Evolutionary conservation across 2,888 invertebrate species (phyloP).

Genomic region (Anoncus sp.): DNA sequence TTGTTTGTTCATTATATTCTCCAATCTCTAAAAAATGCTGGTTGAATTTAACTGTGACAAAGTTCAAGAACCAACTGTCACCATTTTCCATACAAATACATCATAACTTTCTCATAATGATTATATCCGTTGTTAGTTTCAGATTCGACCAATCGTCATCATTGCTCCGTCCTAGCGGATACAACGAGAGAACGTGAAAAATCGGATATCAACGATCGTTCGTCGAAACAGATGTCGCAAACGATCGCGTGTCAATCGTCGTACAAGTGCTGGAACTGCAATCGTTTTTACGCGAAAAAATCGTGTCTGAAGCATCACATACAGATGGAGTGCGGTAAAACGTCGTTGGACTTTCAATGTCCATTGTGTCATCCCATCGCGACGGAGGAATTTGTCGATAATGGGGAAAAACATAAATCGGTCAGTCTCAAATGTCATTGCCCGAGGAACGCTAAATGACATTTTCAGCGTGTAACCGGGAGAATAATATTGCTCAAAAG

Average conservation of each 20-base stretch:
- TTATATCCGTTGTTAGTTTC: conserved; percentile 41
- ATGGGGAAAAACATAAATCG: not conserved
- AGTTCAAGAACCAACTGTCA: too few species aligned
- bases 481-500: not conserved
- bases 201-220: not conserved
- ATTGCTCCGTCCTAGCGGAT: not conserved
- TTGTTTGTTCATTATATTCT: conserved; percentile 10
- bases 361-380: conserved; percentile 5
- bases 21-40: not conserved
- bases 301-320: conserved; percentile 37
- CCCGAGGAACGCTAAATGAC: not conserved
- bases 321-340: conserved; percentile 45
- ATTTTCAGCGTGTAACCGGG: not conserved
- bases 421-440: conserved; percentile 3
- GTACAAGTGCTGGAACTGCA: conserved; percentile 46
- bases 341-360: conserved; percentile 25
- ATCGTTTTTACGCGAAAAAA: conserved; percentile 38
- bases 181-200: not conserved
- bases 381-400: not conserved
- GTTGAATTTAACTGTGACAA: not conserved
- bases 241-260: conserved; percentile 10
- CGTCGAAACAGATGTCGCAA: not conserved
- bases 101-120: not conserved
- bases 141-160: conserved; percentile 16
- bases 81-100: too few species aligned